Evolutionary conservation across 2,113 vertebrate genomes (phyloP).

Genomic region (Leptobrachium ailaonicum): DNA sequence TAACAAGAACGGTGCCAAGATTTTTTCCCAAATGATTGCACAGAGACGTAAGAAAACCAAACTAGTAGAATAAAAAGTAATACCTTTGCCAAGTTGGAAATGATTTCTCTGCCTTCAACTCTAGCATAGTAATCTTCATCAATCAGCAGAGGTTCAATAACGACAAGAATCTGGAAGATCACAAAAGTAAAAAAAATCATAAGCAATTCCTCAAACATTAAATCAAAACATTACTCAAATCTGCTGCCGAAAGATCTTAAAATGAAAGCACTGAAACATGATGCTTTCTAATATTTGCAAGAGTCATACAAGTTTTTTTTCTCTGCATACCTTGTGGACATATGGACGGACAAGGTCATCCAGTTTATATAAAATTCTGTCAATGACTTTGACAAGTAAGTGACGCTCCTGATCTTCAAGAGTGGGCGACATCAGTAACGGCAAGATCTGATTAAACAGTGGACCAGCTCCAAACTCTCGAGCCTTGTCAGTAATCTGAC

Average conservation of each 20-base stretch:
- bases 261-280: neutral
- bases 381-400: constrained; percentile 96
- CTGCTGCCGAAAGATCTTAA: no score
- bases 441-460: constrained; percentile 95
- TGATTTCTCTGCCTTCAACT: constrained; percentile 98
- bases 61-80: neutral
- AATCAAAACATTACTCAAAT: no score
- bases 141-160: constrained; percentile 95
- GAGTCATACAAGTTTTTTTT: neutral
- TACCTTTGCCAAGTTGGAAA: constrained; percentile 98
- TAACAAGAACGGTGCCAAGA: no score
- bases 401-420: constrained; percentile 98
- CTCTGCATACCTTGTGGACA: constrained; percentile 87
- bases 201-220: neutral
- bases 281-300: no score
- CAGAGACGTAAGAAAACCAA: no score
- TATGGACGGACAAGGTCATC: constrained; percentile 96
- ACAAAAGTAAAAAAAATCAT: no score
- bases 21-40: no score
- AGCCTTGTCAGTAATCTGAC: constrained; percentile 97
- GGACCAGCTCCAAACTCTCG: constrained; percentile 96
- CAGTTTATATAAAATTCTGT: constrained; percentile 96
- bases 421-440: constrained; percentile 94
- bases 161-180: constrained; percentile 87
- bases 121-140: constrained; percentile 99